Conservation (phyloP, 2,797 vertebrate species). For the Micromesistius poutassou region DNA sequence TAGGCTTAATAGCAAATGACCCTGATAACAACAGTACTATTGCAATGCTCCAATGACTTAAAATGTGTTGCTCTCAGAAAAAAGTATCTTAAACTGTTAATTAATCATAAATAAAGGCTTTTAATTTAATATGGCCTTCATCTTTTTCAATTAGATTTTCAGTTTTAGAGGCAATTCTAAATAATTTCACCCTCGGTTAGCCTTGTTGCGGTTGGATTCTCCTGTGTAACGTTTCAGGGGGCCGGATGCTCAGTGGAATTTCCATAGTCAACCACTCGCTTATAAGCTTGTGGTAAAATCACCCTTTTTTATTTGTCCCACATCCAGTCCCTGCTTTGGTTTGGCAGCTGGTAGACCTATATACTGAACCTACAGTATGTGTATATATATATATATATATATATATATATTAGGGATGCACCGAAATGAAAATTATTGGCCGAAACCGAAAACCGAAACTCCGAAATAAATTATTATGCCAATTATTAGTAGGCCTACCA, state of each 20-base stretch:
- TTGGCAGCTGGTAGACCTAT: not conserved
- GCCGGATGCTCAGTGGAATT: slow-evolving; percentile 51
- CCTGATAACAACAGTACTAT: not conserved
- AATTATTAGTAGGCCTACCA: too few relatives aligned
- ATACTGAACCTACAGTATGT: not conserved
- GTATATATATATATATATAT: slow-evolving; percentile 9
- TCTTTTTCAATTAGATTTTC: slow-evolving; percentile 15
- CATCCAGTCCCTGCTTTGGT: slow-evolving; percentile 14
- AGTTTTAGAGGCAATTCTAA: slow-evolving; percentile 59
- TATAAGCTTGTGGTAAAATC: slow-evolving; percentile 69
- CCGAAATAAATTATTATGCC: too few relatives aligned
- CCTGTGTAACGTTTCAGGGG: slow-evolving; percentile 56
- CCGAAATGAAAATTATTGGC: too few relatives aligned
- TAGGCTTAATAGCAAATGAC: not conserved
- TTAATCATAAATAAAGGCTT: slow-evolving; percentile 27
- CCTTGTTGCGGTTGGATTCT: slow-evolving; percentile 59
- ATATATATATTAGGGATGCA: slow-evolving; percentile 15
- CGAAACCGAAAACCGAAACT: too few relatives aligned
- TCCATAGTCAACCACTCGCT: slow-evolving; percentile 58
- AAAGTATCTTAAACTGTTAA: slow-evolving; percentile 17
- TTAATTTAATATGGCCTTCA: slow-evolving; percentile 38
- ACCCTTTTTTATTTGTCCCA: slow-evolving; percentile 61
- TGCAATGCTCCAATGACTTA: not conserved
- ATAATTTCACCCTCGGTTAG: slow-evolving; percentile 57
- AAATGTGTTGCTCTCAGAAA: slow-evolving; percentile 11